Conservation (phyloP, 2,797 vertebrate genomes). For the Synaphobranchus kaupii region DNA sequence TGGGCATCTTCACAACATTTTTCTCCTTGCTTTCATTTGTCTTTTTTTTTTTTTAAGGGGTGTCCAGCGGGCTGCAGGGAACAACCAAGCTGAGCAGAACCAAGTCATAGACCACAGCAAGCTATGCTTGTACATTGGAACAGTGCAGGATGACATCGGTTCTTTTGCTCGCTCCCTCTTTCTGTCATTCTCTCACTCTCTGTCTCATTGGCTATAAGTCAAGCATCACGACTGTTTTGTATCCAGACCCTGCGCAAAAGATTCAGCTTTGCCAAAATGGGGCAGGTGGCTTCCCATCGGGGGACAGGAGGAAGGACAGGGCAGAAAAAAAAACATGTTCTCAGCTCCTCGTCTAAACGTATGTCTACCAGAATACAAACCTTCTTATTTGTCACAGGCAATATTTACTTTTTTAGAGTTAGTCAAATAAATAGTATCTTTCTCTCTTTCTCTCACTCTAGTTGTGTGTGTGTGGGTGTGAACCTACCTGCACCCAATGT, state of each 20-base stretch:
- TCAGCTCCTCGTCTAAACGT: background rate
- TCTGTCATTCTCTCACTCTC: background rate
- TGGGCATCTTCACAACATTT: slow-evolving; percentile 1
- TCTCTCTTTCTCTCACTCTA: too few relatives aligned
- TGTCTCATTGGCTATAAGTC: background rate
- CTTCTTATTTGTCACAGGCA: background rate
- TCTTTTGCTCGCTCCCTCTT: background rate
- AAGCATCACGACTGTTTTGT: background rate
- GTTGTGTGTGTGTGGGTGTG: background rate
- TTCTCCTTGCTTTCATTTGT: background rate
- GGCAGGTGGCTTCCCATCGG: slow-evolving; percentile 7
- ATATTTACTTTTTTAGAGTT: background rate
- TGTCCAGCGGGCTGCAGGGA: background rate
- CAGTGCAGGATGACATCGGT: background rate
- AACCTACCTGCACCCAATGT: background rate
- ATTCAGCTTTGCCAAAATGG: background rate
- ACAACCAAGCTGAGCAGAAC: background rate
- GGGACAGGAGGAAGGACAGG: background rate
- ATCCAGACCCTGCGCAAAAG: background rate
- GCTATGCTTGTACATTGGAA: background rate
- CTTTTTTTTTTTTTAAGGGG: background rate
- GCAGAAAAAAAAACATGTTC: background rate
- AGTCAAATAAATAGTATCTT: background rate
- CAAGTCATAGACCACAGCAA: background rate
- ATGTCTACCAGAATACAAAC: background rate